Evolutionary conservation across 2,113 vertebrate genomes (phyloP).

Genomic region (Charadrius vociferus): DNA sequence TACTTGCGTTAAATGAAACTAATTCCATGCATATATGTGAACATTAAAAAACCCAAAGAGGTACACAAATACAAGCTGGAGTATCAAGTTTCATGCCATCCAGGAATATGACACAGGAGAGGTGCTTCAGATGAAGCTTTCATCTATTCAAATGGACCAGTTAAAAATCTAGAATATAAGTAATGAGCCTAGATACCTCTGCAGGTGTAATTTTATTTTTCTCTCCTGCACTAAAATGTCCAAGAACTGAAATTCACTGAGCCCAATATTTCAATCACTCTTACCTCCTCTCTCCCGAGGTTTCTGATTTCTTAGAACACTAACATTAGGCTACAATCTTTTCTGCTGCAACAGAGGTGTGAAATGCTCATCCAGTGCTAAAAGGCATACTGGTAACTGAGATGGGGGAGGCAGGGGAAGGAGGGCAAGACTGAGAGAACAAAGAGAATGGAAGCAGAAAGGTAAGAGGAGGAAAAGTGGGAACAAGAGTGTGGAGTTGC

Average conservation of each 20-base stretch:
- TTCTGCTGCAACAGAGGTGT: neutral
- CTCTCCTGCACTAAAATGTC: neutral
- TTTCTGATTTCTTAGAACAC: conserved; percentile 7
- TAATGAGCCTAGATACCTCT: neutral
- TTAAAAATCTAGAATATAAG: neutral
- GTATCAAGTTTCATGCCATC: neutral
- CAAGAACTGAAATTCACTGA: neutral
- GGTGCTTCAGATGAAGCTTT: neutral
- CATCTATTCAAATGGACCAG: neutral
- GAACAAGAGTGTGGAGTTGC: neutral
- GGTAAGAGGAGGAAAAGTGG: neutral
- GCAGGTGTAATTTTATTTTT: neutral
- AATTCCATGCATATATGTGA: neutral
- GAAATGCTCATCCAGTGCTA: neutral
- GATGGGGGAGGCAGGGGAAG: neutral
- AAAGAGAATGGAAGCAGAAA: neutral
- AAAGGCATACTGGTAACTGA: neutral
- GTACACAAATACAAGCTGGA: neutral
- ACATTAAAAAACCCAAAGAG: neutral
- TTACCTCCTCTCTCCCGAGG: neutral
- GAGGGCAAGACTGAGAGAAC: neutral
- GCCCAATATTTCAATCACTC: neutral
- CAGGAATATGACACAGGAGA: neutral
- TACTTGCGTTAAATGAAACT: neutral
- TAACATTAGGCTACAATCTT: neutral